These are phyloP conservation scores for Rhynchotus rufescens DNA, from an alignment of 2,797 vertebrate genomes.

Conservation along the genomic window DNA sequence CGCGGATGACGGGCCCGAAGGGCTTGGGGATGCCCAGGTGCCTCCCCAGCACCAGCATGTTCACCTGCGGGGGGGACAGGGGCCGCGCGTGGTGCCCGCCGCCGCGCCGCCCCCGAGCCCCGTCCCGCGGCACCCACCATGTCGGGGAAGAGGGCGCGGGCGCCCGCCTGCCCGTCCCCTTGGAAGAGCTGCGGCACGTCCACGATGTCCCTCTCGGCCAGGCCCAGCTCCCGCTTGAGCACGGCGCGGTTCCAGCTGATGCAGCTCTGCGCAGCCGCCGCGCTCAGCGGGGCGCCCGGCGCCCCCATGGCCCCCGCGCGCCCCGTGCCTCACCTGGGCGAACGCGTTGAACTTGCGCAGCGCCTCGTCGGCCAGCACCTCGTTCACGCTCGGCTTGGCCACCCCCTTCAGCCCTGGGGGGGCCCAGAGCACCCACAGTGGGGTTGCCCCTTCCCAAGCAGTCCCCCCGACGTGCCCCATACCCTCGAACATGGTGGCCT, in stretches of 20 bases:
- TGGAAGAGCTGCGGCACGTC: slow-evolving; percentile 91
- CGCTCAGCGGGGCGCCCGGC: no score
- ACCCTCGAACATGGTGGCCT: slow-evolving; percentile 86
- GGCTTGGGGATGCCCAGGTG: slow-evolving; percentile 92
- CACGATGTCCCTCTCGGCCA: slow-evolving; percentile 87
- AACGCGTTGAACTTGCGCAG: slow-evolving; percentile 83
- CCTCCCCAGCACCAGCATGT: slow-evolving; percentile 91
- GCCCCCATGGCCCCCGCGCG: no score
- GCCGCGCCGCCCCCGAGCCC: no score
- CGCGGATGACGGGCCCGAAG: slow-evolving; percentile 86
- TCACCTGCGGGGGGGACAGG: slow-evolving; percentile 81
- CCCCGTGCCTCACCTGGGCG: slow-evolving; percentile 81
- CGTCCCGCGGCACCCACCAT: slow-evolving; percentile 78
- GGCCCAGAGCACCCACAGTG: neutral
- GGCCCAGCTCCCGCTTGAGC: slow-evolving; percentile 87
- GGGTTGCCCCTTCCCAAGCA: no score
- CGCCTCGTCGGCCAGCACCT: slow-evolving; percentile 76
- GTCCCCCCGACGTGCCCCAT: neutral
- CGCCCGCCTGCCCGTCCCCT: neutral
- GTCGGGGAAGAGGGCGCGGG: slow-evolving; percentile 87
- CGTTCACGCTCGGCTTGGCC: slow-evolving; percentile 72
- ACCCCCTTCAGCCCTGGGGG: slow-evolving; percentile 22
- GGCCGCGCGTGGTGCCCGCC: no score
- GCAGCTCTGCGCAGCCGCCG: slow-evolving; percentile 78
- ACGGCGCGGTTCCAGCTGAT: slow-evolving; percentile 92